phyloP scores from a whole-genome alignment of 2,888 invertebrate genomes.

The Meandrusa payeni region DNA sequence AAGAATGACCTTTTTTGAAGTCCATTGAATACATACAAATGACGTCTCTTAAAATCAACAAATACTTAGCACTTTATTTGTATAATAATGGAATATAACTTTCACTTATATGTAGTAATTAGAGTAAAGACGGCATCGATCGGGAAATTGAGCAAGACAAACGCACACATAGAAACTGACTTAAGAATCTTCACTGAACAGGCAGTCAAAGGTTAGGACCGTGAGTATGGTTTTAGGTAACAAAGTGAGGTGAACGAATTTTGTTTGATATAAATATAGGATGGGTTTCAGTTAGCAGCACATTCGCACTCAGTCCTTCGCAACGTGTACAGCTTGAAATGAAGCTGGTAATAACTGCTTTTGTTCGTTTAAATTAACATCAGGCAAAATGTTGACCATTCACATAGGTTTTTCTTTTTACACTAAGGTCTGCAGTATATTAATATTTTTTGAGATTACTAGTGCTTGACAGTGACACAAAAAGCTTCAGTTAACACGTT shows the following conservation, averaged over 20 bases:
- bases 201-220: constrained; percentile 72
- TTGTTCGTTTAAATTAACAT: constrained; percentile 9
- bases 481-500: too few species aligned
- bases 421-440: too few species aligned
- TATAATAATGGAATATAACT: too few species aligned
- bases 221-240: constrained; percentile 62
- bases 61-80: too few species aligned
- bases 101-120: constrained; percentile 52
- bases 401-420: too few species aligned
- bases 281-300: constrained; percentile 46
- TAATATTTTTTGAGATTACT: too few species aligned
- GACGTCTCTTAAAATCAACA: too few species aligned
- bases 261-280: constrained; percentile 74
- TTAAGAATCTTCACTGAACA: constrained; percentile 37
- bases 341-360: constrained; percentile 64
- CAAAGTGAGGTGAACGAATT: constrained; percentile 64
- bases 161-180: constrained; percentile 40
- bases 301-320: constrained; percentile 58
- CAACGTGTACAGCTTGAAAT: constrained; percentile 60
- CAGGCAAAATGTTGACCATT: too few species aligned
- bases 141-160: constrained; percentile 56
- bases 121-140: constrained; percentile 63
- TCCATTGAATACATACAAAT: too few species aligned
- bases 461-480: too few species aligned
- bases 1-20: too few species aligned